Base-by-base conservation (phyloP, 2,113 vertebrate species). In the Asarcornis scutulata region DNA sequence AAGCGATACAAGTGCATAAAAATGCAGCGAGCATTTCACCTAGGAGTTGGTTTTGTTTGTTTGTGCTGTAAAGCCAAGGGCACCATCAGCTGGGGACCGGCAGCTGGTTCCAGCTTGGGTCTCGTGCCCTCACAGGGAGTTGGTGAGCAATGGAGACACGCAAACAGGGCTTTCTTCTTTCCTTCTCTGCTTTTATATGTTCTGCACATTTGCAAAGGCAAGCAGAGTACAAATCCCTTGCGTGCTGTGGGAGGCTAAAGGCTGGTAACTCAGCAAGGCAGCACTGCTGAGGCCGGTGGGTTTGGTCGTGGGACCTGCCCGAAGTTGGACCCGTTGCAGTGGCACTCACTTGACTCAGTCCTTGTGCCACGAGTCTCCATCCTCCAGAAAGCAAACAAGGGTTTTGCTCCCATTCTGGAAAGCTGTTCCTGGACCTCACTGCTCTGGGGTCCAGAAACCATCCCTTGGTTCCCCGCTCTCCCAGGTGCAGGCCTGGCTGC, bases 211-310 rank as follows among this genome's bases (percentile, higher is more conserved):
- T 0, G 6, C 36, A 42, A 56, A 48, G 17, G 46, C 22, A 36
- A n/a, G 53, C 72, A 5, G 76, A 48, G 59, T 25, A 4, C 22
- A 2, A 29, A 59, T 42, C 40, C n/a, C 32, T 26, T 1, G 22
- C 3, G 0, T 5, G 44, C 56, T 31, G 31, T 0, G 2, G 36
- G 63, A 29, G 31, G n/a, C 36, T 48, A 0, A 3, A n/a, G 21
- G 50, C 38, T 56, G 44, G 59, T 9, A 44, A 2, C 50, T 34
- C 59, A 38, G 82, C 31, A 46, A 38, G 29, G 48, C 23, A 75
- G 48, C 22, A 2, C 21, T 15, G 46, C 55, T 31, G 36, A 17
- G 52, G 20, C 32, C 27, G 68, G 18, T 1, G 26, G 74, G 55
- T 17, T 56, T 80, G 48, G 66, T 60, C 38, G 44, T 18, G 38